Conservation (phyloP, 1,140 invertebrate species). For the Ceratoteleas bidentatus region DNA sequence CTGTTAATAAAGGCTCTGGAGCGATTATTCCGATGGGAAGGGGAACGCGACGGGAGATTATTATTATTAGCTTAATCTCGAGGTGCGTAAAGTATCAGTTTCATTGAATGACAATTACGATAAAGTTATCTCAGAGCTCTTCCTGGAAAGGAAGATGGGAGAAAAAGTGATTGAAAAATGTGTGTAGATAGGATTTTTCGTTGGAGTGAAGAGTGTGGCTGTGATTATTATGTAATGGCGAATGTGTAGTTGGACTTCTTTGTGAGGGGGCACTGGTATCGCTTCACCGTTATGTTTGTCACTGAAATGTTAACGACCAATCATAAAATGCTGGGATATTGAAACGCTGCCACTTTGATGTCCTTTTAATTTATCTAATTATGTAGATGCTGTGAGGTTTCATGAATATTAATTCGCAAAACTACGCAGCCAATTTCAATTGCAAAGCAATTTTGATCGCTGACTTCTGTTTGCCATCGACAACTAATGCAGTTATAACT, state of each 20-base stretch:
- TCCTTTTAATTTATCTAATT: constrained; percentile 44
- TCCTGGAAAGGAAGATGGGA: not conserved
- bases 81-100: not conserved
- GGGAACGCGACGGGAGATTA: too few species aligned
- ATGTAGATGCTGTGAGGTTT: constrained; percentile 14
- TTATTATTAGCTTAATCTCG: not conserved
- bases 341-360: constrained; percentile 24
- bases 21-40: too few species aligned
- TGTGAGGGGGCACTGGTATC: constrained; percentile 3
- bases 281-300: constrained; percentile 19
- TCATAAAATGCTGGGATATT: constrained; percentile 29
- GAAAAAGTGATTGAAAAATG: not conserved
- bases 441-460: constrained; percentile 39
- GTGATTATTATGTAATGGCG: constrained; percentile 7
- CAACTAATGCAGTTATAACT: constrained; percentile 21
- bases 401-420: constrained; percentile 22
- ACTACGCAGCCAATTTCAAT: constrained; percentile 33
- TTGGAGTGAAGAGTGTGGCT: not conserved
- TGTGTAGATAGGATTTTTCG: not conserved
- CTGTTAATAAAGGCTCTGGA: too few species aligned
- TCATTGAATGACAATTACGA: not conserved
- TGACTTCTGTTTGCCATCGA: constrained; percentile 5
- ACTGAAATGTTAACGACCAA: constrained; percentile 29
- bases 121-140: not conserved
- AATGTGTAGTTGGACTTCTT: constrained; percentile 2